Evolutionary conservation across 2,888 invertebrate species (phyloP), one percentile per base, ranked within the genome.

Genomic region (Idaea aversata): DNA sequence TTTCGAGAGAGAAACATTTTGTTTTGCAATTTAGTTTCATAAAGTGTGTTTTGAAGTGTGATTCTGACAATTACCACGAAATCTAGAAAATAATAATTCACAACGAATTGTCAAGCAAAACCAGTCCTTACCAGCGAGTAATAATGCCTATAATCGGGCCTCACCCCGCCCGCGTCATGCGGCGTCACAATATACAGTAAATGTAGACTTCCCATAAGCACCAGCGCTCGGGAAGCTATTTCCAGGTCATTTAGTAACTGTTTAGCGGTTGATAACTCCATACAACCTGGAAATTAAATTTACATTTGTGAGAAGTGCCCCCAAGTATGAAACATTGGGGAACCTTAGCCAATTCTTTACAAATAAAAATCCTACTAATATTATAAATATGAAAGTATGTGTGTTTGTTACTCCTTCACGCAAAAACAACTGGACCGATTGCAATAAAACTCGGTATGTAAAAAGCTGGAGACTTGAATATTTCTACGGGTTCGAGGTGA

Each of bases 161-260:
- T 89, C 25, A 95, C 83, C 64, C 93, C 93, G 63, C 94, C 93
- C 67, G 95, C 84, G 77, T 96, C 95, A 82, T 97, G 95, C 15
- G 97, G 97, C 25, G 98, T 96, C 65, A 98, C 96, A 47, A 99
- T 91, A 90, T 97, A 98, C 63, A 99, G 90, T 25, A 99, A 93
- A 87, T 99, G 99, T 57, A 98, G 93, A 79, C 96, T 95, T 73
- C 97, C 97, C 75, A 95, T 88, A 61, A 99, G 93, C 15, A 98
- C 97, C 65, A 99, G 89, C 62, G 96, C 95, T 62, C 94, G 93
- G 72, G 97, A 95, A 0, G 97, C 98, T 64, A 86, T 84, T 69
- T 94, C 91, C 68, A 99, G 88, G 82, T 98, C 98, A 6, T 93
- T 88, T 75, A 97, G 95, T n/a, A 99, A 89, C 71, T 93, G 93